Percentiles rank a stretch among this genome's conserved stretches.
phyloP scores from a whole-genome alignment of 2,888 invertebrate species.

The Tolmerus cingulatus region DNA sequence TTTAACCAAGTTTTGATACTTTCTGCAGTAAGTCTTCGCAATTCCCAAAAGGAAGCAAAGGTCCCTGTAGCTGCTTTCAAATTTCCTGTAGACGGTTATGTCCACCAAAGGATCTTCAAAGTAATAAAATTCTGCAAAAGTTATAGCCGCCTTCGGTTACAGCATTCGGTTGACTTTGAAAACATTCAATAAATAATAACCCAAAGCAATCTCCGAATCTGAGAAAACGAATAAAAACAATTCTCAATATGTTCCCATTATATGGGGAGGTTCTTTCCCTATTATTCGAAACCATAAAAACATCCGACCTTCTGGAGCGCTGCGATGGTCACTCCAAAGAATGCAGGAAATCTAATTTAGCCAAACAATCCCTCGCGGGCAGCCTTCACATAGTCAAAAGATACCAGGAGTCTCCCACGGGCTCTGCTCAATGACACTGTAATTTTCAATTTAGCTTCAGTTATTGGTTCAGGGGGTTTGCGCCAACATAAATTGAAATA shows the following conservation, averaged over 20 bases:
- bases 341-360: slow-evolving; percentile 9
- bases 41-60: background rate
- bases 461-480: slow-evolving; percentile 9
- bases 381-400: background rate
- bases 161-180: background rate
- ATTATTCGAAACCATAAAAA: background rate
- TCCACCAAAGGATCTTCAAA: background rate
- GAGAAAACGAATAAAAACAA: background rate
- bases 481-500: slow-evolving; percentile 28
- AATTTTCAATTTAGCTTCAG: slow-evolving; percentile 32
- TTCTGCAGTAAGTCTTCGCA: background rate
- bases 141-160: background rate
- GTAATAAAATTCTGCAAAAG: background rate
- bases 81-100: background rate
- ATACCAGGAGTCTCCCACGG: background rate
- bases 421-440: slow-evolving; percentile 2
- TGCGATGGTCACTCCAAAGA: background rate
- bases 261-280: background rate
- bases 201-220: background rate
- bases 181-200: background rate
- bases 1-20: background rate
- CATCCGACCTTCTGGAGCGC: background rate
- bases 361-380: background rate
- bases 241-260: background rate
- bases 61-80: background rate